phyloP scores from a whole-genome alignment of 2,797 vertebrate species.

The Rhinophrynus dorsalis region DNA sequence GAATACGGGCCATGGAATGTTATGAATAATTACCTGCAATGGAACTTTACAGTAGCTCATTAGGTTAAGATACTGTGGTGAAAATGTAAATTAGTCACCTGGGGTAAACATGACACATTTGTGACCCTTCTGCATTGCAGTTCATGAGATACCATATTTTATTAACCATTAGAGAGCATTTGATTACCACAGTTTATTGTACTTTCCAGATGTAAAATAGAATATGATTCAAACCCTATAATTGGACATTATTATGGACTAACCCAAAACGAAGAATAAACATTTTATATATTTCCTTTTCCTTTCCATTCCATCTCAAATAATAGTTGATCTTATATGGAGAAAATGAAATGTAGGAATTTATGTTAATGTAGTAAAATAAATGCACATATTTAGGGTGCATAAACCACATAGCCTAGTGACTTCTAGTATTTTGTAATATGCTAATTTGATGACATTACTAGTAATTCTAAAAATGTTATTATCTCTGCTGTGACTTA shows the following conservation, averaged over 20 bases:
- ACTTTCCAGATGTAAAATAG: neutral
- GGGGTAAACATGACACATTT: constrained; percentile 19
- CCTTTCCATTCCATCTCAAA: neutral
- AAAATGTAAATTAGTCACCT: constrained; percentile 22
- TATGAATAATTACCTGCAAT: no score
- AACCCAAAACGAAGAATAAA: neutral
- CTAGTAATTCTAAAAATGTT: neutral
- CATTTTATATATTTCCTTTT: neutral
- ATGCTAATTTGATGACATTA: constrained; percentile 6
- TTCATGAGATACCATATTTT: constrained; percentile 1
- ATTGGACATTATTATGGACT: constrained; percentile 1
- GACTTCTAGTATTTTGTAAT: neutral
- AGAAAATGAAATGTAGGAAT: neutral
- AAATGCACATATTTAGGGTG: neutral
- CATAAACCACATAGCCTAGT: neutral
- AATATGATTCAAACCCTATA: constrained; percentile 24
- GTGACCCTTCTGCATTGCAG: neutral
- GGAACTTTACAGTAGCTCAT: no score
- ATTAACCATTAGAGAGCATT: constrained; percentile 12
- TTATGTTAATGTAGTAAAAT: constrained; percentile 11
- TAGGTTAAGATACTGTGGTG: neutral
- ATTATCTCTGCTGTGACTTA: constrained; percentile 15
- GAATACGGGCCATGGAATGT: no score
- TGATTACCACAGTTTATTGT: neutral
- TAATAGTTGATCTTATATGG: neutral